Conservation (phyloP, 2,888 invertebrate species). For the Pristionchus mayeri region DNA sequence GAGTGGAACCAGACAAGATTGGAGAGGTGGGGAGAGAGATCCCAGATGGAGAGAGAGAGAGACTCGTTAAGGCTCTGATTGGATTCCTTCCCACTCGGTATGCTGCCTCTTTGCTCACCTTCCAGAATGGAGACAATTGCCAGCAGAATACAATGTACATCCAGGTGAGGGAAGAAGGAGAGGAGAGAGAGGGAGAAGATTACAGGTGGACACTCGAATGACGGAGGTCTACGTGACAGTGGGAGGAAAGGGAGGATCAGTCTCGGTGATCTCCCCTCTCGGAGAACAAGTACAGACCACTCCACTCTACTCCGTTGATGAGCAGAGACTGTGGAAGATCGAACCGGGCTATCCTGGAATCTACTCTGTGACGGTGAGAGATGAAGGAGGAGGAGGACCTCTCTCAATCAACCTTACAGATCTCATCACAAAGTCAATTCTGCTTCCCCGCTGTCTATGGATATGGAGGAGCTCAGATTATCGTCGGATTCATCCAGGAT, state of each 20-base stretch:
- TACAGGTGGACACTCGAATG: constrained; percentile 38
- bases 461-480: constrained; percentile 5
- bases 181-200: too few species aligned
- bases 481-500: constrained; percentile 44
- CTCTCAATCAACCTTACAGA: constrained; percentile 4
- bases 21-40: constrained; percentile 8
- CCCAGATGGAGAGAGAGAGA: too few species aligned
- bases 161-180: too few species aligned
- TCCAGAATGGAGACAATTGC: neutral
- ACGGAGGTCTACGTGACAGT: neutral
- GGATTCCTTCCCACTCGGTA: constrained; percentile 46
- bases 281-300: neutral
- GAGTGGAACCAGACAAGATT: neutral
- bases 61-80: constrained; percentile 21
- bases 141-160: constrained; percentile 15
- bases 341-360: neutral
- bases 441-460: constrained; percentile 45
- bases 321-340: constrained; percentile 21
- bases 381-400: neutral
- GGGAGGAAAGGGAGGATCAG: neutral
- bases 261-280: constrained; percentile 1
- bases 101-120: neutral
- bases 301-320: neutral
- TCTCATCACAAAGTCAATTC: neutral
- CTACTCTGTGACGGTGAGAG: constrained; percentile 33